Conservation (phyloP, 2,113 vertebrate species). For the Conger conger region DNA sequence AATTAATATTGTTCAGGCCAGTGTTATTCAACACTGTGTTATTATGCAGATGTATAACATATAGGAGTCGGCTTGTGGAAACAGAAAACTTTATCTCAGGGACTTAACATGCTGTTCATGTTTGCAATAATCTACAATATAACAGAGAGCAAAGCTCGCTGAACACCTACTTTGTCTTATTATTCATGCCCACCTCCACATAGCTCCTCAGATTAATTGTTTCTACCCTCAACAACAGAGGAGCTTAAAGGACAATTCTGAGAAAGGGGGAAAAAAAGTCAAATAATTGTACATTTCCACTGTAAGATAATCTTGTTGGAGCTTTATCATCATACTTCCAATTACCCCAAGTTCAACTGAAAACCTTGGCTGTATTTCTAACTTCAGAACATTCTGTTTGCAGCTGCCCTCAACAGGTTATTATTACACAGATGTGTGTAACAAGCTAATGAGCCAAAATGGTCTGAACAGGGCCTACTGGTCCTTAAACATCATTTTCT, state of each 20-base stretch:
- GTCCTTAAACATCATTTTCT: too few species aligned
- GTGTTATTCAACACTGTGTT: background rate
- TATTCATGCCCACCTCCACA: background rate
- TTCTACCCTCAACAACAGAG: background rate
- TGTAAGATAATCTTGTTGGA: background rate
- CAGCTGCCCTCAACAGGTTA: background rate
- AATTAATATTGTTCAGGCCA: background rate
- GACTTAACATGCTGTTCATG: slow-evolving; percentile 5
- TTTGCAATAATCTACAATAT: background rate
- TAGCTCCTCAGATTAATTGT: background rate
- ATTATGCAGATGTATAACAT: background rate
- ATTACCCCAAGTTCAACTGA: background rate
- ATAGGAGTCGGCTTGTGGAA: background rate
- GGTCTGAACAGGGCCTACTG: too few species aligned
- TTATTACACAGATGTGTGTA: background rate
- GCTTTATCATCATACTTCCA: background rate
- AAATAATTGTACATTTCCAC: background rate
- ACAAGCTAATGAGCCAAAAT: too few species aligned
- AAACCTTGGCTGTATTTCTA: background rate
- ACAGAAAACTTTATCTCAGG: background rate
- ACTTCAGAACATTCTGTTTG: background rate
- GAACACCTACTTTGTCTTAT: slow-evolving; percentile 6
- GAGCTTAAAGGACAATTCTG: background rate
- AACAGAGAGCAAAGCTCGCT: background rate
- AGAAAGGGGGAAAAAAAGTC: background rate